Percentiles rank a stretch among this genome's conserved stretches.
Evolutionary conservation across 2,888 invertebrate species (phyloP).

Genomic region (Sarcophaga rosellei): DNA sequence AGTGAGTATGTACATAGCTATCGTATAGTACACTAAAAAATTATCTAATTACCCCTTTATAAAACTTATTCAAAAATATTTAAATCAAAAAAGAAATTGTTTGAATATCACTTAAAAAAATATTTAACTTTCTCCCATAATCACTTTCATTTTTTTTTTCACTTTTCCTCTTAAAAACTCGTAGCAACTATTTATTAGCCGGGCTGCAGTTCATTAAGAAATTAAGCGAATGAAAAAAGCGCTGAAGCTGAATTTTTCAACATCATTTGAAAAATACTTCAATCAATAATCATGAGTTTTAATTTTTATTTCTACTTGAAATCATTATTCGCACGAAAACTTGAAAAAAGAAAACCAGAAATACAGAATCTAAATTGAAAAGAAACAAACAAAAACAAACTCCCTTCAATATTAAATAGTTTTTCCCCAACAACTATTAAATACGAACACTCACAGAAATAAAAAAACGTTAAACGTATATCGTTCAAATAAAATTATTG

Average conservation of each 20-base stretch:
- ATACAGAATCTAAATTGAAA: too few relatives aligned
- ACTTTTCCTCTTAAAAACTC: too few relatives aligned
- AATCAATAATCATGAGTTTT: constrained; percentile 15
- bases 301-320: neutral
- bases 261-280: neutral
- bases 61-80: too few relatives aligned
- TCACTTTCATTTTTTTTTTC: neutral
- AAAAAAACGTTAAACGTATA: neutral
- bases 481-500: too few relatives aligned
- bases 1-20: too few relatives aligned
- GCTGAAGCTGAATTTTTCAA: neutral
- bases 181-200: neutral
- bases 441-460: neutral
- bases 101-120: too few relatives aligned
- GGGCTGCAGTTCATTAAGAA: neutral
- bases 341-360: too few relatives aligned
- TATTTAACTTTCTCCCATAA: neutral
- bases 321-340: too few relatives aligned
- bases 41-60: too few relatives aligned
- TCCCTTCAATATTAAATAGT: constrained; percentile 4
- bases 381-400: neutral
- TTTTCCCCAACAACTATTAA: neutral
- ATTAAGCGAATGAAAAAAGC: neutral
- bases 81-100: too few relatives aligned
- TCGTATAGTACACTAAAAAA: too few relatives aligned